Conservation (phyloP, 2,888 invertebrate genomes). For the Caenorhabditis sp. region DNA sequence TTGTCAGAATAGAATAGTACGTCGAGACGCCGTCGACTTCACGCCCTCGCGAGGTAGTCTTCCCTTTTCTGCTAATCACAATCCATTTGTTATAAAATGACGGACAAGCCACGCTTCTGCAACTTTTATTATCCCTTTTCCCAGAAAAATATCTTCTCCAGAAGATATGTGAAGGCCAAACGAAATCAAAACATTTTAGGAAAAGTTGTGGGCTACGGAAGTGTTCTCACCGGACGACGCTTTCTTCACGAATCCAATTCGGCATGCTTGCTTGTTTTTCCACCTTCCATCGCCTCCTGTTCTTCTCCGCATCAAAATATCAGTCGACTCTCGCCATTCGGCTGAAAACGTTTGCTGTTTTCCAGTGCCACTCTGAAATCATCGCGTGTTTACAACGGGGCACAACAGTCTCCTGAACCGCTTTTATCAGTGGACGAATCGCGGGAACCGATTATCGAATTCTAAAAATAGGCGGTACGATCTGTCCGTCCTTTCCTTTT, state of each 20-base stretch:
- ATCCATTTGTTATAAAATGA: background rate
- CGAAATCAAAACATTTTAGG: too few relatives aligned
- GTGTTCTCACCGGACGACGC: too few relatives aligned
- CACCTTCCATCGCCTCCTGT: background rate
- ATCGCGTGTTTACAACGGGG: background rate
- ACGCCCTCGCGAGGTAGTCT: background rate
- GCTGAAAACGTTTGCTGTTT: conserved; percentile 1
- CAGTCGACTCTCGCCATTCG: background rate
- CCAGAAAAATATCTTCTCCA: too few relatives aligned
- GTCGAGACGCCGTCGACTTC: conserved; percentile 31
- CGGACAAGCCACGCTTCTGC: background rate
- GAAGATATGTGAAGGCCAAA: too few relatives aligned
- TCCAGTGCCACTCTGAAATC: background rate
- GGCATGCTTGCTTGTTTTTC: background rate
- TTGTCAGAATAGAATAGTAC: conserved; percentile 55
- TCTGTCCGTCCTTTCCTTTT: conserved; percentile 2
- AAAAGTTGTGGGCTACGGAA: too few relatives aligned
- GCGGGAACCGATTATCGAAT: background rate
- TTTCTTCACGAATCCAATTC: conserved; percentile 9
- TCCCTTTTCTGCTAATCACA: conserved; percentile 38
- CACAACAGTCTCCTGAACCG: background rate
- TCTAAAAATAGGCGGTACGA: conserved; percentile 32
- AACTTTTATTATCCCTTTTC: too few relatives aligned
- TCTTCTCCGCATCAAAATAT: conserved; percentile 1
- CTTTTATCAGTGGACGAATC: background rate